Conservation (phyloP, 2,113 vertebrate species). For the Pelodiscus sinensis region DNA sequence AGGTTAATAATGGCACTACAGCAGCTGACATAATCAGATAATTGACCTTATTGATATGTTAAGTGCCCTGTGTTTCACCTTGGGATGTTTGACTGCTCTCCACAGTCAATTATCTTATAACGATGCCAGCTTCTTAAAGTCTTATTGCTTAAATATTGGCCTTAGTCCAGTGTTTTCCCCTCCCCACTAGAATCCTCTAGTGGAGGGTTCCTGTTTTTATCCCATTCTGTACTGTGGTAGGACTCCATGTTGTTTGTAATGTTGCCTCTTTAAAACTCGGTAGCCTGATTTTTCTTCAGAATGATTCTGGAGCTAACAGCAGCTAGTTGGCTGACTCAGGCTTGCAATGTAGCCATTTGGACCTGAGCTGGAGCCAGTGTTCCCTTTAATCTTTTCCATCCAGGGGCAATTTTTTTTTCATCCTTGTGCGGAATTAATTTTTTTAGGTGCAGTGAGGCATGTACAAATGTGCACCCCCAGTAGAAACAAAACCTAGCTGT, state of each 20-base stretch:
- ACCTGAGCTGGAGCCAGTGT: background rate
- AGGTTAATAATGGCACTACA: constrained; percentile 76
- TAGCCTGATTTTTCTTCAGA: background rate
- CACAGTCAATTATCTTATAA: constrained; percentile 72
- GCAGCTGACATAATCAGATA: constrained; percentile 72
- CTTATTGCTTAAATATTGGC: constrained; percentile 33
- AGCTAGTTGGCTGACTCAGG: background rate
- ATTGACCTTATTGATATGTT: constrained; percentile 81
- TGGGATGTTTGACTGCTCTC: constrained; percentile 65
- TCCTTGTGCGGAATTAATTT: no score
- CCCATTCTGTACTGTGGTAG: constrained; percentile 13
- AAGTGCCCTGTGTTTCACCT: constrained; percentile 75
- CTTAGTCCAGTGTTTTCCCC: background rate
- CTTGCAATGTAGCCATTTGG: background rate
- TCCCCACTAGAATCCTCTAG: background rate
- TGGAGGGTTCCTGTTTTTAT: constrained; percentile 33
- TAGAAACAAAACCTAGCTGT: no score
- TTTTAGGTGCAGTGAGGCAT: no score
- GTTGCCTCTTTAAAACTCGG: background rate
- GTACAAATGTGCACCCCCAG: no score
- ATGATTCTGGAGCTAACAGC: background rate
- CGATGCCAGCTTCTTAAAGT: constrained; percentile 47
- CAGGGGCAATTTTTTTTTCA: no score
- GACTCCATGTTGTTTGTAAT: background rate
- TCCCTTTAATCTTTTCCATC: no score